phyloP scores from a whole-genome alignment of 2,888 invertebrate genomes.

The Sarcophaga variegata region DNA sequence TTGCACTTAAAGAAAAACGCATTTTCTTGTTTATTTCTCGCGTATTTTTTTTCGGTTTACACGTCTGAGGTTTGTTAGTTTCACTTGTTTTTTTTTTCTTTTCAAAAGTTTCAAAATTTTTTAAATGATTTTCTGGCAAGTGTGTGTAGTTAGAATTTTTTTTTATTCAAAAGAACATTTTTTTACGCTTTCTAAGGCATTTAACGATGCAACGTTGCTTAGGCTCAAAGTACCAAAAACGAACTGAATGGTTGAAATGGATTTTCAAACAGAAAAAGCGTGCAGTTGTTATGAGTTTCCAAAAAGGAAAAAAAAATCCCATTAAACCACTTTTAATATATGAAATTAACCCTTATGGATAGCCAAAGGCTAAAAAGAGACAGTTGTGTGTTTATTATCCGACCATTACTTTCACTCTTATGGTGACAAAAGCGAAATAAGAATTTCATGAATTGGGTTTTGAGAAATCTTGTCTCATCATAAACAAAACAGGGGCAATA shows the following conservation, averaged over 20 bases:
- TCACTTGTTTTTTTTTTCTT: conserved; percentile 7
- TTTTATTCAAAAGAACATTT: not conserved
- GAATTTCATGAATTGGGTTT: no score
- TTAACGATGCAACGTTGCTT: conserved; percentile 72
- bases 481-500: no score
- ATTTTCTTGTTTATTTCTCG: not conserved
- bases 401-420: conserved; percentile 30
- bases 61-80: not conserved
- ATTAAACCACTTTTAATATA: conserved; percentile 12
- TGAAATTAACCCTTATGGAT: conserved; percentile 45
- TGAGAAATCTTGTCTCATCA: no score
- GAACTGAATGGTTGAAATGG: conserved; percentile 77
- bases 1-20: conserved; percentile 30
- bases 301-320: not conserved
- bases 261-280: conserved; percentile 72
- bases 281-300: conserved; percentile 41
- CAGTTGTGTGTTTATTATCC: not conserved
- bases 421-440: no score
- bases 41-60: conserved; percentile 16
- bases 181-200: conserved; percentile 39
- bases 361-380: conserved; percentile 45
- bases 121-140: not conserved
- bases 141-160: not conserved
- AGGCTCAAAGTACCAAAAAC: conserved; percentile 77
- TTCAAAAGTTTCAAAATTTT: conserved; percentile 4